Percentiles rank a stretch among this genome's conserved stretches.
phyloP scores from a whole-genome alignment of 2,113 vertebrate genomes.

The Thryonomys swinderianus region DNA sequence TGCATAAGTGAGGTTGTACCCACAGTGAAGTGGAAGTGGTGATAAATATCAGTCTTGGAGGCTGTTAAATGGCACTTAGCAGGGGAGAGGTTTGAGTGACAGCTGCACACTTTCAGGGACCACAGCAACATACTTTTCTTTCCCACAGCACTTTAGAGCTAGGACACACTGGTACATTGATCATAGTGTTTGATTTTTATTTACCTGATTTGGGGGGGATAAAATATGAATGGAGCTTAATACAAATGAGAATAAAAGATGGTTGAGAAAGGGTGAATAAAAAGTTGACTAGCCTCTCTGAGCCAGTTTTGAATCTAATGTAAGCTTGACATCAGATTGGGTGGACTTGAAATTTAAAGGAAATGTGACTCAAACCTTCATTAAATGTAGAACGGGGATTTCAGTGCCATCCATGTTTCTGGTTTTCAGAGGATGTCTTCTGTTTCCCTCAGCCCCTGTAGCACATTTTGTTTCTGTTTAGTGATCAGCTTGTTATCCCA shows the following conservation, averaged over 20 bases:
- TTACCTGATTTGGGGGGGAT: no score
- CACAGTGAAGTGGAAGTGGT: neutral
- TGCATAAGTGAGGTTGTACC: conserved; percentile 37
- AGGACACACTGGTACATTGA: neutral
- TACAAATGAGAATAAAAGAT: neutral
- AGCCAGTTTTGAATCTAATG: neutral
- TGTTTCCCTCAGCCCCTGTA: neutral
- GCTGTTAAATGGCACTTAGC: conserved; percentile 19
- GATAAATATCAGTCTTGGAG: conserved; percentile 41
- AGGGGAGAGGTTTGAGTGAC: neutral
- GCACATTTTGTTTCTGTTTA: neutral
- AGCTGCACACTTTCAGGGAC: neutral
- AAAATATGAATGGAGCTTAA: neutral
- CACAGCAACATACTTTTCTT: neutral
- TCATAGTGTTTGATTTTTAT: neutral
- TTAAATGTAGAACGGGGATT: neutral
- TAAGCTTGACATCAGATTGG: neutral
- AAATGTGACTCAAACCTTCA: neutral
- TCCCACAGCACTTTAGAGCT: neutral
- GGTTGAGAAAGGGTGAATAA: neutral
- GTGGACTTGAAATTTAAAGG: neutral
- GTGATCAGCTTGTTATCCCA: neutral
- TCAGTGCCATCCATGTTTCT: neutral
- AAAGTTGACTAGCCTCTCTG: neutral
- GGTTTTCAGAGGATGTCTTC: neutral